Base-by-base conservation (phyloP, 1,140 invertebrate species). In the Semibalanus balanoides region DNA sequence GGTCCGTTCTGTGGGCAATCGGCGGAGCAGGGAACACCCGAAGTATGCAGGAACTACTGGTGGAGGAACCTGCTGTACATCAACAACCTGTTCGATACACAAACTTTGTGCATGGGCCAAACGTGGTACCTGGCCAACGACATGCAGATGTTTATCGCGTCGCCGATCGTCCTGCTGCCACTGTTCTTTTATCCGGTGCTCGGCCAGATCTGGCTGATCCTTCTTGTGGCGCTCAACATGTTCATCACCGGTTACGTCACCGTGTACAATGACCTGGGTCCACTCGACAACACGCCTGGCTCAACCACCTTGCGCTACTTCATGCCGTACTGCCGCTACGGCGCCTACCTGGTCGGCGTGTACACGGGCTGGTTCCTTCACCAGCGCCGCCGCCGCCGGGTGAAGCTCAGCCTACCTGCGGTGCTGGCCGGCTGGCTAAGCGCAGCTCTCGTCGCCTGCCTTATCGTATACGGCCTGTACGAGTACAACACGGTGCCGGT, bases 101-200 rank as follows among this genome's bases (percentile, higher is more conserved):
- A 80, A 28, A 43, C 78, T 11, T 77, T 82, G 90, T 92, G 91
- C 81, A 87, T 92, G 84, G 85, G 88, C 0, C 87, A 89, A 81
- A 87, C 89, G 0, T 93, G 91, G 92, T 93, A 91, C 82, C 84
- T 93, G 64, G 91, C 91, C 17, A 92, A 93, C 80, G 92, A 94
- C 81, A 92, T 91, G 83, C 91, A 93, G 82, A 85, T 93, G 30
- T 93, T 91, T 82, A 83, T 90, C 9, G 81, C 89, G 0, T 89
- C 90, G 0, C 87, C 91, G 0, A 83, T 93, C 0, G 83, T 93
- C 7, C 84, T 91, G 76, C 84, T 86, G n/a, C 78, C 89, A 3
- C 79, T 93, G 5, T 91, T 89, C 85, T 87, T 86, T 78, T 90
- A 87, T 86, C 85, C 86, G 75, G 87, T 86, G 80, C 82, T 87